Percentiles rank a stretch among this genome's conserved stretches.
These are phyloP conservation scores for Conchocele bisecta DNA, from an alignment of 2,888 invertebrate species.

Conservation along the genomic window DNA sequence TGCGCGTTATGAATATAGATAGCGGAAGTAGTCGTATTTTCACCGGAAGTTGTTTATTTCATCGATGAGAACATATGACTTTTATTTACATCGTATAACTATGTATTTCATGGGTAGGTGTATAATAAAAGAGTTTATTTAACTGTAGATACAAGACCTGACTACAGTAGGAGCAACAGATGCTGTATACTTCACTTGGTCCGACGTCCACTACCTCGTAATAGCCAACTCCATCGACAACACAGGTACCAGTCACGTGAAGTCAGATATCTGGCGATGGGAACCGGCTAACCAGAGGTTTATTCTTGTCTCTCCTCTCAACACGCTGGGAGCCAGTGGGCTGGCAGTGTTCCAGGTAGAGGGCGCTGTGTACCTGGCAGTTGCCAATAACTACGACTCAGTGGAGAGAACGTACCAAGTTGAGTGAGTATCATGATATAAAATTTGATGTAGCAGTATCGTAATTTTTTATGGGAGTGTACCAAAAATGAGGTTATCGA, in stretches of 20 bases:
- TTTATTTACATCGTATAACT: too few species aligned
- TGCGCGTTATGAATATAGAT: too few species aligned
- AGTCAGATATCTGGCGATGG: slow-evolving; percentile 75
- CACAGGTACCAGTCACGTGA: slow-evolving; percentile 67
- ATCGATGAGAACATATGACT: too few species aligned
- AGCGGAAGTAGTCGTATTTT: too few species aligned
- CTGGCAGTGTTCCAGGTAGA: slow-evolving; percentile 66
- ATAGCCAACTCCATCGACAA: slow-evolving; percentile 75
- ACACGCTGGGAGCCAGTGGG: slow-evolving; percentile 72
- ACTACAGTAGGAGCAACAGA: slow-evolving; percentile 73
- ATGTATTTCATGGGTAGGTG: too few species aligned
- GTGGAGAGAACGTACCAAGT: slow-evolving; percentile 60
- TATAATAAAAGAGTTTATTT: too few species aligned
- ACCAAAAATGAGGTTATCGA: too few species aligned
- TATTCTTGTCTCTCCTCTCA: slow-evolving; percentile 67
- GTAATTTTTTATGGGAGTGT: too few species aligned
- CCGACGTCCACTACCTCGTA: slow-evolving; percentile 67
- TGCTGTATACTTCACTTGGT: slow-evolving; percentile 68
- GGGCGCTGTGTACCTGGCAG: slow-evolving; percentile 69
- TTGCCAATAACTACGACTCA: slow-evolving; percentile 76
- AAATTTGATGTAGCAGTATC: too few species aligned
- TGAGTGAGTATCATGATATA: slow-evolving; percentile 63
- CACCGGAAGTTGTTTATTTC: too few species aligned
- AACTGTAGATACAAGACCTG: slow-evolving; percentile 79
- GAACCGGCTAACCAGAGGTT: slow-evolving; percentile 66